A percentile compares a stretch with the other conserved stretches of the same genome.
phyloP scores from a whole-genome alignment of 2,888 invertebrate species.

The Agriopis marginaria region DNA sequence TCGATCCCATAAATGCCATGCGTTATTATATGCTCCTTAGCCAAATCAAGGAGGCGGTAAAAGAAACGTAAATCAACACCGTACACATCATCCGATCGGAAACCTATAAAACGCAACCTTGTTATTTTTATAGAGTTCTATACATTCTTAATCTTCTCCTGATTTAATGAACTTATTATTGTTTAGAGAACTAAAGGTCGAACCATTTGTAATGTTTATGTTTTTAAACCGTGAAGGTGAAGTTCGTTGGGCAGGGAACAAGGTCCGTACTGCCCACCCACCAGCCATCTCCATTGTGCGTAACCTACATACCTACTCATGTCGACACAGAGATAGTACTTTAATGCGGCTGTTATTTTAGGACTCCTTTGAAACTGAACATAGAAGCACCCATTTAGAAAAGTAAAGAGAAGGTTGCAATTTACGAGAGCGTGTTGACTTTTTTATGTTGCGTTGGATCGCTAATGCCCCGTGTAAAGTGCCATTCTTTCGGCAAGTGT shows the following conservation, averaged over 20 bases:
- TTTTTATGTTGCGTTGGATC: constrained; percentile 16
- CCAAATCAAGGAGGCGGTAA: constrained; percentile 32
- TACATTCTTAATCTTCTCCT: constrained; percentile 61
- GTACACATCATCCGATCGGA: constrained; percentile 38
- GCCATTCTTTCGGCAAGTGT: background rate
- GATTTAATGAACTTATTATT: constrained; percentile 67
- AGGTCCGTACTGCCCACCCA: constrained; percentile 49
- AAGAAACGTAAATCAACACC: constrained; percentile 39
- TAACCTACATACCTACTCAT: constrained; percentile 59
- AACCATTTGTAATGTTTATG: constrained; percentile 51
- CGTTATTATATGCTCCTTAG: constrained; percentile 33
- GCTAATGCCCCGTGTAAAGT: background rate
- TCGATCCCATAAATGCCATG: constrained; percentile 29
- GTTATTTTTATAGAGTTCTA: constrained; percentile 57
- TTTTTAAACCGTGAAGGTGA: constrained; percentile 70
- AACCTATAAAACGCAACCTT: constrained; percentile 50
- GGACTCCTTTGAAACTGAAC: constrained; percentile 46
- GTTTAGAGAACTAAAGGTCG: constrained; percentile 68
- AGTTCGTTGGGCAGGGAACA: constrained; percentile 56
- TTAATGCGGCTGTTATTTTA: constrained; percentile 46
- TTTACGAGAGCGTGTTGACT: constrained; percentile 37
- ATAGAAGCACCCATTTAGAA: constrained; percentile 25
- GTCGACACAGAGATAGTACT: constrained; percentile 21
- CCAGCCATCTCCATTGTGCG: constrained; percentile 42
- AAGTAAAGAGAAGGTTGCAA: constrained; percentile 53